These are phyloP conservation scores for Eupithecia pulchellata DNA, from an alignment of 2,888 invertebrate species.

Conservation along the genomic window DNA sequence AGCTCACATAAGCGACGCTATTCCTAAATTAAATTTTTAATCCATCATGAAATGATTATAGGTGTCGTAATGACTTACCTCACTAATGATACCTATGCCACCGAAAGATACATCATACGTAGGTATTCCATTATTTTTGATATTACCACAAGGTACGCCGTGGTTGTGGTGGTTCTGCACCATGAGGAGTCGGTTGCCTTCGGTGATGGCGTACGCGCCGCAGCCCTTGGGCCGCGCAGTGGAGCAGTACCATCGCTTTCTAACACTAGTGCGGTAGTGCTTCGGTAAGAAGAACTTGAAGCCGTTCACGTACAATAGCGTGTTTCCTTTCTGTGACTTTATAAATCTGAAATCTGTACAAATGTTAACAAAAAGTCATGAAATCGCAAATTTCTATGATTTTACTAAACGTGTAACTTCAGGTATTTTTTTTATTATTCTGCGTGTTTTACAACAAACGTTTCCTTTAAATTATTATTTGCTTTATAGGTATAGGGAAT, in stretches of 20 bases:
- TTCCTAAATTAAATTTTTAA: background rate
- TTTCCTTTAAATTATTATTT: too few species aligned
- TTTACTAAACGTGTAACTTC: too few species aligned
- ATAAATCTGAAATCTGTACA: slow-evolving; percentile 29
- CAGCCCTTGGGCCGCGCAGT: slow-evolving; percentile 49
- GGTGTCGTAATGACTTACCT: background rate
- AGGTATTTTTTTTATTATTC: too few species aligned
- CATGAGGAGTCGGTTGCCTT: slow-evolving; percentile 23
- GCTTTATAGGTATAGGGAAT: too few species aligned
- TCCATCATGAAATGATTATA: background rate
- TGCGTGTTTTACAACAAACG: too few species aligned
- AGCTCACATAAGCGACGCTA: too few species aligned
- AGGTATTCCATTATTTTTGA: slow-evolving; percentile 7
- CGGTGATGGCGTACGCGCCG: slow-evolving; percentile 41
- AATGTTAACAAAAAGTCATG: background rate
- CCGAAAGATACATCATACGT: background rate
- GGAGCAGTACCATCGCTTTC: slow-evolving; percentile 50
- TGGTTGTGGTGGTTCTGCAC: slow-evolving; percentile 40
- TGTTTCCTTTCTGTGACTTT: slow-evolving; percentile 46
- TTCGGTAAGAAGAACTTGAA: slow-evolving; percentile 46
- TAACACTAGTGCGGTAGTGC: slow-evolving; percentile 27
- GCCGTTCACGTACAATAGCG: slow-evolving; percentile 40
- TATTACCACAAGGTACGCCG: slow-evolving; percentile 15
- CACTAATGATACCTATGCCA: slow-evolving; percentile 4
- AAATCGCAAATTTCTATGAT: background rate